Evolutionary conservation across 2,113 vertebrate genomes (phyloP).

Genomic region (Marcusenius ussheri): DNA sequence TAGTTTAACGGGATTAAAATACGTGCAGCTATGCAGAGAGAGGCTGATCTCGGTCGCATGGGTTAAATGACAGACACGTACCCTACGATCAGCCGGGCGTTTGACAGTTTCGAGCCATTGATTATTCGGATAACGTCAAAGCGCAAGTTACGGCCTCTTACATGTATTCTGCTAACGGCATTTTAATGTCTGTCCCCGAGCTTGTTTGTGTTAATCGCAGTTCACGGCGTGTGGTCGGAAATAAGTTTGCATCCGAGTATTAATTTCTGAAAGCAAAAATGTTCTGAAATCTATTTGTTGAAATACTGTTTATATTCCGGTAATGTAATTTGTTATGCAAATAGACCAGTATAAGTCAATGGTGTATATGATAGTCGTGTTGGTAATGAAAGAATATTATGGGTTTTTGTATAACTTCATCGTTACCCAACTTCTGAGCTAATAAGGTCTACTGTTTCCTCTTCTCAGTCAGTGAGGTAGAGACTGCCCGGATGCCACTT

Average conservation of each 20-base stretch:
- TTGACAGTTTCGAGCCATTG: not conserved
- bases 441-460: not conserved
- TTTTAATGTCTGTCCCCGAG: not conserved
- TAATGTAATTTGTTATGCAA: not conserved
- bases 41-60: not conserved
- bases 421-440: not conserved
- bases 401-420: not conserved
- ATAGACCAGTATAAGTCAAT: not conserved
- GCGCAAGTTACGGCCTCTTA: not conserved
- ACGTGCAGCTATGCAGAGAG: not conserved
- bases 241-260: not conserved
- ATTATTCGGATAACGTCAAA: not conserved
- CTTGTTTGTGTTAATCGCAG: not conserved
- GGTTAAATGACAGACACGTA: not conserved
- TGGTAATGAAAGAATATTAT: not conserved
- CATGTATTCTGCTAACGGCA: not conserved
- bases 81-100: not conserved
- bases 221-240: not conserved
- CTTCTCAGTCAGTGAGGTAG: not conserved
- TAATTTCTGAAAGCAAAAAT: not conserved
- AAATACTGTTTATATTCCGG: not conserved
- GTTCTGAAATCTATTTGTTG: not conserved
- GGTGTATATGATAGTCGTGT: not conserved
- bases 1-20: not conserved
- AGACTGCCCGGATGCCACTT: conserved; percentile 20